A percentile compares a stretch with the other conserved stretches of the same genome.
Evolutionary conservation across 1,140 invertebrate species (phyloP).

Genomic region (Paraescarpia echinospica): DNA sequence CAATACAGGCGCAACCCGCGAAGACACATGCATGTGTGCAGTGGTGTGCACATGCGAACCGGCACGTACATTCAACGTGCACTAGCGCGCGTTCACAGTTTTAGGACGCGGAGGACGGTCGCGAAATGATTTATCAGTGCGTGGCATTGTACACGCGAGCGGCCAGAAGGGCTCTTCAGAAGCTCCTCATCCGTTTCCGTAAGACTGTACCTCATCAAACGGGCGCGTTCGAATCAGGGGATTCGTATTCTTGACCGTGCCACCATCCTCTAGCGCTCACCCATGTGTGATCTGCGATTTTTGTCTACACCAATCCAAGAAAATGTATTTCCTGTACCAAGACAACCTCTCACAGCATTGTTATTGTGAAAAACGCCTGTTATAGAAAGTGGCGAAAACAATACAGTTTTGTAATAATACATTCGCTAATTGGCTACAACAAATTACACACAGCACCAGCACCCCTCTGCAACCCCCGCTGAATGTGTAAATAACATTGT

Average conservation of each 20-base stretch:
- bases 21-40: background rate
- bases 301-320: background rate
- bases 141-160: background rate
- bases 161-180: background rate
- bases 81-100: background rate
- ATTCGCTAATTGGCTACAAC: too few relatives aligned
- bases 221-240: background rate
- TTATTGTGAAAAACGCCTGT: background rate
- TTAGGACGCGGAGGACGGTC: background rate
- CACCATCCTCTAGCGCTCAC: background rate
- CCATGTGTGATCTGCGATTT: background rate
- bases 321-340: background rate
- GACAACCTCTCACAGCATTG: background rate
- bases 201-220: background rate
- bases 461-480: too few relatives aligned
- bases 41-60: background rate
- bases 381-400: background rate
- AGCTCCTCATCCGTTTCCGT: background rate
- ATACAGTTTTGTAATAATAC: too few relatives aligned
- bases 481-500: too few relatives aligned
- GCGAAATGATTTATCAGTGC: background rate
- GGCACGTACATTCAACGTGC: background rate
- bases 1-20: background rate
- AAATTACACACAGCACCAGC: too few relatives aligned
- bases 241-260: background rate